Percentiles rank a stretch among this genome's conserved stretches.
phyloP scores from a whole-genome alignment of 1,140 invertebrate species.

The Drosophila willistoni region DNA sequence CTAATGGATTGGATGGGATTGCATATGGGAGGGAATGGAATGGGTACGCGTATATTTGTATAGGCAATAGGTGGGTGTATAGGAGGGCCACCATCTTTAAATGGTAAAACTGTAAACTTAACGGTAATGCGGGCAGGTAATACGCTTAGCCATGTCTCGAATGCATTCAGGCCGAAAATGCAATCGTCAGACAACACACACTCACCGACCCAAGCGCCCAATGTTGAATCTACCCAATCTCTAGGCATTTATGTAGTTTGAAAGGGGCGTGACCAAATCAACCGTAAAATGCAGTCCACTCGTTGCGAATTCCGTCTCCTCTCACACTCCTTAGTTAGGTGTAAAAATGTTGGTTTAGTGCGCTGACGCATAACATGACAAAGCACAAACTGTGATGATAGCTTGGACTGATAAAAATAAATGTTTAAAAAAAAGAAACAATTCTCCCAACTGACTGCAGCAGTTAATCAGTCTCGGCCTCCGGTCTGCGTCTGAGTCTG shows the following conservation, averaged over 20 bases:
- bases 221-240: conserved; percentile 1
- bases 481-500: conserved; percentile 9
- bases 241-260: conserved; percentile 1
- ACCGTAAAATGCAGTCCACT: conserved; percentile 61
- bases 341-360: conserved; percentile 80
- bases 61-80: not conserved
- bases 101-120: conserved; percentile 61
- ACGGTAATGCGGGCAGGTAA: conserved; percentile 58
- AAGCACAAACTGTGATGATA: conserved; percentile 56
- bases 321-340: conserved; percentile 59
- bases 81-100: conserved; percentile 24
- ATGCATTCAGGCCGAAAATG: conserved; percentile 62
- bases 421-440: conserved; percentile 1
- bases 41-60: not conserved
- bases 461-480: conserved; percentile 49
- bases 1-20: conserved; percentile 53
- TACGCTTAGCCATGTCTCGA: conserved; percentile 64
- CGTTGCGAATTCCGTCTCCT: conserved; percentile 3
- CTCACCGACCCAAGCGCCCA: not conserved
- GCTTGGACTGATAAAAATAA: conserved; percentile 51
- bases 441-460: conserved; percentile 20
- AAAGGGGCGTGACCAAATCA: conserved; percentile 51
- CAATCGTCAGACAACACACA: conserved; percentile 21
- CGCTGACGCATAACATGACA: conserved; percentile 69
- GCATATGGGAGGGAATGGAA: conserved; percentile 12